Evolutionary conservation across 2,888 invertebrate genomes (phyloP), one percentile per base, ranked within the genome.

Genomic region (Aromia moschata): DNA sequence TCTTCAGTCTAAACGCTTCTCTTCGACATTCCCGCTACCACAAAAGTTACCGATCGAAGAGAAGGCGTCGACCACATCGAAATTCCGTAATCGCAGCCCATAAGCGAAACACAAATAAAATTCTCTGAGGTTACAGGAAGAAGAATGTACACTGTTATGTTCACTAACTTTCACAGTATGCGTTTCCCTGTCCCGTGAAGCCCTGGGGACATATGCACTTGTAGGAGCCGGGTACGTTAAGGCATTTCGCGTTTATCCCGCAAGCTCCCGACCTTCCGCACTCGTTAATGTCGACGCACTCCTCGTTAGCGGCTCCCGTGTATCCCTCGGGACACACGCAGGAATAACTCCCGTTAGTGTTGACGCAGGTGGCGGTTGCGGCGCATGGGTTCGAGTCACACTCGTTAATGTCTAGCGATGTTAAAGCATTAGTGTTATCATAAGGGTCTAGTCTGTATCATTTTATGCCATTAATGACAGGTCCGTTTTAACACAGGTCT

Each of bases 151-250:
- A 40, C 15, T 30, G 30, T 41, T 31, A 59, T 49, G 59, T n/a
- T 43, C 58, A 84, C 88, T 88, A 86, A 90, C 91, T 91, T 88
- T 90, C 88, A 83, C 91, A 91, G 72, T 86, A 86, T 68, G 87
- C 85, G 76, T 88, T 85, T 73, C 91, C 89, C 79, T 90, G 88
- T 75, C 91, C 91, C 70, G 85, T 84, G 82, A 90, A 91, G 67
- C 92, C 91, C 70, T 85, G 85, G 20, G 89, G 89, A 78, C 92
- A 92, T 65, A 89, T 83, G 80, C 92, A 92, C 77, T 88, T 88
- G 84, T 86, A 91, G 56, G 90, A 88, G 71, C 93, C 93, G n/a
- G 88, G 88, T 51, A 89, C 86, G 81, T 93, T 93, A 80, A 88
- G 87, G 83, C 93, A 93, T 80, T 89, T 88, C 67, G 92, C 89